Conservation (phyloP, 2,888 invertebrate genomes). For the Phalera bucephala region DNA sequence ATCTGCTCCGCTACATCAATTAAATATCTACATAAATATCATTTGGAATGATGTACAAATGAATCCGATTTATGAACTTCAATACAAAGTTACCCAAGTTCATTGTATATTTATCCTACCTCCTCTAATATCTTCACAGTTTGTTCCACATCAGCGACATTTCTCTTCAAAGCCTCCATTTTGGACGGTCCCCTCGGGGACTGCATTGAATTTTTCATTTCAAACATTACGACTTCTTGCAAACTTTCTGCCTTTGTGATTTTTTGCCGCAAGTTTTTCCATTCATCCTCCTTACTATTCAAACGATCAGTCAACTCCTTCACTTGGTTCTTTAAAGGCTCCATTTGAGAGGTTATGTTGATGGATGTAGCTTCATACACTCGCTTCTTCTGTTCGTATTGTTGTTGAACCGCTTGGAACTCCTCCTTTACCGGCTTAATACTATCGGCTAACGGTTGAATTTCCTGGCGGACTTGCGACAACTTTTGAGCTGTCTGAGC, state of each 20-base stretch:
- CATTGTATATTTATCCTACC: conserved; percentile 37
- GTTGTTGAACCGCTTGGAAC: conserved; percentile 84
- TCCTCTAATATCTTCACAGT: conserved; percentile 74
- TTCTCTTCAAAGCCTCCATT: conserved; percentile 85
- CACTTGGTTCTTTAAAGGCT: conserved; percentile 79
- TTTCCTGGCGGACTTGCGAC: conserved; percentile 73
- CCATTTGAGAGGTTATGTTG: conserved; percentile 80
- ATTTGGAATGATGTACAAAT: too few relatives aligned
- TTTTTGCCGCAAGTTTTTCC: conserved; percentile 79
- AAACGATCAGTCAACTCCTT: conserved; percentile 78
- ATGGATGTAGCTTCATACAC: conserved; percentile 86
- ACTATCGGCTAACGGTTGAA: conserved; percentile 71
- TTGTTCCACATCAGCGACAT: conserved; percentile 84
- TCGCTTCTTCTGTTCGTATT: conserved; percentile 87
- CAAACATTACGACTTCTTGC: conserved; percentile 77
- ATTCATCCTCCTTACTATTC: conserved; percentile 77
- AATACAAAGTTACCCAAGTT: too few relatives aligned
- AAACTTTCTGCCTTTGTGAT: conserved; percentile 81
- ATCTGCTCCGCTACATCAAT: too few relatives aligned
- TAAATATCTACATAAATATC: too few relatives aligned
- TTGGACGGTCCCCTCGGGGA: conserved; percentile 75
- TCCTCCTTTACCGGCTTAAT: conserved; percentile 87
- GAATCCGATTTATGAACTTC: too few relatives aligned
- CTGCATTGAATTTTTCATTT: conserved; percentile 77
- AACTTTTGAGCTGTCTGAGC: conserved; percentile 84